Percentiles rank a stretch among this genome's conserved stretches.
Evolutionary conservation across 2,113 vertebrate species (phyloP).

Genomic region (Tragelaphus strepsiceros): DNA sequence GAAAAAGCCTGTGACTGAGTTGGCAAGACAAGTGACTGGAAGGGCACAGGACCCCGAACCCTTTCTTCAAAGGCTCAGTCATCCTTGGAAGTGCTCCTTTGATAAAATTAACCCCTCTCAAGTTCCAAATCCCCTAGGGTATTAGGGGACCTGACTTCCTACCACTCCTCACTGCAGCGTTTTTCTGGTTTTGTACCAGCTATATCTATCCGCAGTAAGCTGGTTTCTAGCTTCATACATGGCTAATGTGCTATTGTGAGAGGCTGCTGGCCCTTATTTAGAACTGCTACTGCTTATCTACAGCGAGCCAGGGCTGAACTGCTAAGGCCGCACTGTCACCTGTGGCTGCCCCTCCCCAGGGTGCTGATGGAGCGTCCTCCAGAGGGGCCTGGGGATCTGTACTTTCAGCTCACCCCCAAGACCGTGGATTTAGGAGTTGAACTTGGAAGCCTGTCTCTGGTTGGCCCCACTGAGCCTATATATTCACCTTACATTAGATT

Average conservation of each 20-base stretch:
- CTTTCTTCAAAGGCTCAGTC: not conserved
- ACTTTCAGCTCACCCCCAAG: not conserved
- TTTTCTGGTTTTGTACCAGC: conserved; percentile 47
- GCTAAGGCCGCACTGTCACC: not conserved
- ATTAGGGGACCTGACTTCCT: conserved; percentile 9
- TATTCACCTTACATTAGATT: not conserved
- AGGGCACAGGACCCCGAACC: not conserved
- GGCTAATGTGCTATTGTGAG: not conserved
- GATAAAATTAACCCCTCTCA: conserved; percentile 32
- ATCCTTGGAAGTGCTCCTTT: not conserved
- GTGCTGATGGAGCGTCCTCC: not conserved
- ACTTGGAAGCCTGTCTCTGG: not conserved
- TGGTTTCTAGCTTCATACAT: not conserved
- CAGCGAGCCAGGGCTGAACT: not conserved
- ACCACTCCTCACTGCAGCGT: not conserved
- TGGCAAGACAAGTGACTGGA: not conserved
- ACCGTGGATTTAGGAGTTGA: not conserved
- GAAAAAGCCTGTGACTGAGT: not conserved
- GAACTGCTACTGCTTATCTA: not conserved
- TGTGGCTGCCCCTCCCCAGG: not conserved
- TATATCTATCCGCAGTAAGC: not conserved
- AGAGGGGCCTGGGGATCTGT: not conserved
- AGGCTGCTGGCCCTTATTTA: not conserved
- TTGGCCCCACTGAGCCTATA: not conserved
- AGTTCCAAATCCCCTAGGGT: conserved; percentile 18